Evolutionary conservation across 2,797 vertebrate species (phyloP).

Genomic region (Diglossa cyanea): DNA sequence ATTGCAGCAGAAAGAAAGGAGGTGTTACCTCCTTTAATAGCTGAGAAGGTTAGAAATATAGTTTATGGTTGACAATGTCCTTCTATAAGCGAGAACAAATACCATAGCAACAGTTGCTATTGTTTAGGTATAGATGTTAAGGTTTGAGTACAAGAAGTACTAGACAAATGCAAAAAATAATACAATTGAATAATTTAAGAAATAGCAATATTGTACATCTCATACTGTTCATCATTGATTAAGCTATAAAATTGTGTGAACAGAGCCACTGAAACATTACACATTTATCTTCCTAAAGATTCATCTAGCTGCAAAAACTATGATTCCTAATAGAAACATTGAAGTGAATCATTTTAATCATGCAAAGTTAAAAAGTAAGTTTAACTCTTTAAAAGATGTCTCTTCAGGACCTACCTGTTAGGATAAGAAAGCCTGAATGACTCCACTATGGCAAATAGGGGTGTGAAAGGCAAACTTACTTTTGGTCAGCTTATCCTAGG

Average conservation of each 20-base stretch:
- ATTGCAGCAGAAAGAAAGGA: neutral
- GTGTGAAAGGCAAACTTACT: neutral
- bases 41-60: neutral
- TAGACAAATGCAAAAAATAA: neutral
- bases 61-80: neutral
- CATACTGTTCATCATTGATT: neutral
- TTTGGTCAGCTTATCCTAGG: neutral
- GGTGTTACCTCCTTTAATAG: neutral
- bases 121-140: neutral
- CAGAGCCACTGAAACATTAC: neutral
- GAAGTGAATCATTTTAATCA: neutral
- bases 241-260: neutral
- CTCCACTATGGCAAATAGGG: neutral
- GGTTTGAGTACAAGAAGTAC: neutral
- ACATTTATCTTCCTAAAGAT: neutral
- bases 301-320: neutral
- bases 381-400: neutral
- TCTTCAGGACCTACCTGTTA: neutral
- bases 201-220: neutral
- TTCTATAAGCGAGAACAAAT: neutral
- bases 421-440: neutral
- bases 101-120: neutral
- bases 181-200: neutral
- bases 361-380: neutral
- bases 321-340: neutral